Evolutionary conservation across 2,113 vertebrate genomes (phyloP).

Genomic region (Neolamprologus hecqui): DNA sequence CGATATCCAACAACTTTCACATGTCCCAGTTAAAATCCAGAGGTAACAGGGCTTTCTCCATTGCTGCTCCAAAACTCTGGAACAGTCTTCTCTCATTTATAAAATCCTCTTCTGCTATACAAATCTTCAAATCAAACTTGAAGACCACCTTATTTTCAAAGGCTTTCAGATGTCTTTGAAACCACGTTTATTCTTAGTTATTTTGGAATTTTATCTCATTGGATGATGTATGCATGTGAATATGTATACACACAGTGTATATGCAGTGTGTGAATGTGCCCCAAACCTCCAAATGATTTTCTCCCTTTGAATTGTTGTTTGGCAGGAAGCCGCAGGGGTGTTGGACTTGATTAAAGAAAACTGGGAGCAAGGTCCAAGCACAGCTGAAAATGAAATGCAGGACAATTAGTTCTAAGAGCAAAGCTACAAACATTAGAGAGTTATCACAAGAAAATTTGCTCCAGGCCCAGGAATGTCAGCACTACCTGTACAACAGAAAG

Average conservation of each 20-base stretch:
- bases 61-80: not conserved
- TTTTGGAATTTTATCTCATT: accelerated
- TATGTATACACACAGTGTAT: not conserved
- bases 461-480: too few relatives aligned
- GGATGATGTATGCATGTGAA: not conserved
- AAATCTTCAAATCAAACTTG: not conserved
- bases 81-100: not conserved
- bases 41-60: not conserved
- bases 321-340: too few relatives aligned
- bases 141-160: accelerated
- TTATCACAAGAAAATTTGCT: too few relatives aligned
- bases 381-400: accelerated
- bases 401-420: too few relatives aligned
- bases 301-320: accelerated
- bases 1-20: not conserved
- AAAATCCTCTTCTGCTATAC: not conserved
- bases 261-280: accelerated
- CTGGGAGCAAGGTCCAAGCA: too few relatives aligned
- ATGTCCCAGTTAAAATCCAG: not conserved
- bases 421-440: too few relatives aligned
- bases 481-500: accelerated
- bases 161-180: accelerated
- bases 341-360: too few relatives aligned
- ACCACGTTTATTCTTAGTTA: accelerated
- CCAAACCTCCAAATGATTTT: too few relatives aligned